Percentiles rank a stretch among this genome's conserved stretches.
phyloP scores from a whole-genome alignment of 2,113 vertebrate species.

The Microcebus lehilahytsara region DNA sequence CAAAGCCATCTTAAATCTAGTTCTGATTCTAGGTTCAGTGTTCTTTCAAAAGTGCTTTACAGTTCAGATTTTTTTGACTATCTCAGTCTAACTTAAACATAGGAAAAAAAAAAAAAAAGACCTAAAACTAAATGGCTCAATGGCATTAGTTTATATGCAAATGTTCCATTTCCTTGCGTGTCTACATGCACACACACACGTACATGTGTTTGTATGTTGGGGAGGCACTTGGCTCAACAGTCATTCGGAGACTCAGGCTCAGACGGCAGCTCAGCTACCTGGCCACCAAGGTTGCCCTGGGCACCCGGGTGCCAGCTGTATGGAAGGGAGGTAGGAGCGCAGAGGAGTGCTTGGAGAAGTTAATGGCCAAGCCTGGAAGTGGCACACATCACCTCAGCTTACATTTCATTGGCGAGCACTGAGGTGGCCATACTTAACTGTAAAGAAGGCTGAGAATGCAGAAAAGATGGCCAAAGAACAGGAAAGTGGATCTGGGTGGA shows the following conservation, averaged over 20 bases:
- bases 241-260: neutral
- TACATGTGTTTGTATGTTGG: rapidly evolving
- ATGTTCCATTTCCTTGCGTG: neutral
- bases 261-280: neutral
- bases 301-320: neutral
- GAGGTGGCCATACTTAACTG: neutral
- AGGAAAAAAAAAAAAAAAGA: neutral
- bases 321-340: neutral
- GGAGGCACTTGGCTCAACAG: neutral
- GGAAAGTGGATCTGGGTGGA: neutral
- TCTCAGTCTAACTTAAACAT: neutral
- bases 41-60: neutral
- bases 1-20: neutral
- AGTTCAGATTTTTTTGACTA: neutral
- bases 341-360: neutral
- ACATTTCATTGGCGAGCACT: neutral
- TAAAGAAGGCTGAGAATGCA: neutral
- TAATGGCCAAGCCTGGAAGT: neutral
- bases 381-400: neutral
- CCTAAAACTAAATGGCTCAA: neutral
- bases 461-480: neutral
- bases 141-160: neutral
- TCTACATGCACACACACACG: too few relatives aligned
- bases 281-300: neutral
- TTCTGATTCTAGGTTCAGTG: neutral